Conservation (phyloP, 2,888 invertebrate genomes). For the Rambutsinella grinnellia region DNA sequence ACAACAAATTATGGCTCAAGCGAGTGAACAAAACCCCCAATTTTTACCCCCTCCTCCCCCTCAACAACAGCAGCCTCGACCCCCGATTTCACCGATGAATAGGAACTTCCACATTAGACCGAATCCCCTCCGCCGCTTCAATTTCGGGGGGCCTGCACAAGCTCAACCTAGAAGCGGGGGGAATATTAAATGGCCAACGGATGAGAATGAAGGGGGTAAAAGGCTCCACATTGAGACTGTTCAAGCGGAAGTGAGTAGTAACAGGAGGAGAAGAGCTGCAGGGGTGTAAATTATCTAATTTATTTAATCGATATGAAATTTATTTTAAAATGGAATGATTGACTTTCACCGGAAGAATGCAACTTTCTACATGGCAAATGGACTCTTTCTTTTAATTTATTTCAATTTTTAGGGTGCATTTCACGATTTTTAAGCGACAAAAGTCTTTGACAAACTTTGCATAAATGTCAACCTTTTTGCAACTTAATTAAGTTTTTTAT, state of each 20-base stretch:
- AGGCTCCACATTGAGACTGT: too few relatives aligned
- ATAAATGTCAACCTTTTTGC: too few relatives aligned
- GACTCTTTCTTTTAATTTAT: too few relatives aligned
- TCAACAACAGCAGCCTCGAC: conserved; percentile 17
- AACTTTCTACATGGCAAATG: too few relatives aligned
- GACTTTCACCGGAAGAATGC: too few relatives aligned
- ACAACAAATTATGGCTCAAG: conserved; percentile 24
- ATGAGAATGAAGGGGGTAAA: conserved; percentile 25
- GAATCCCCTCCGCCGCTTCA: conserved; percentile 38
- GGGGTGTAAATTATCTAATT: conserved; percentile 19
- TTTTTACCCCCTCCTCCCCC: conserved; percentile 17
- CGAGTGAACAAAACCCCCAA: conserved; percentile 29
- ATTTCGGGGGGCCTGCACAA: conserved; percentile 43
- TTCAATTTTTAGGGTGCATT: too few relatives aligned
- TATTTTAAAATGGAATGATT: too few relatives aligned
- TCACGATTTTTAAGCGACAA: too few relatives aligned
- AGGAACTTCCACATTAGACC: conserved; percentile 41
- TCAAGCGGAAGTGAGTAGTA: neutral
- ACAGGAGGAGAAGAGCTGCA: conserved; percentile 28
- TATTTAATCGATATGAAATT: neutral
- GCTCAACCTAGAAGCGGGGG: conserved; percentile 53
- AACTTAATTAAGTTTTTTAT: too few relatives aligned
- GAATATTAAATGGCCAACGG: conserved; percentile 59
- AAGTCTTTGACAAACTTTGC: too few relatives aligned
- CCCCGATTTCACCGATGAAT: conserved; percentile 22